phyloP scores from a whole-genome alignment of 2,113 vertebrate species.

The Platanista minor region DNA sequence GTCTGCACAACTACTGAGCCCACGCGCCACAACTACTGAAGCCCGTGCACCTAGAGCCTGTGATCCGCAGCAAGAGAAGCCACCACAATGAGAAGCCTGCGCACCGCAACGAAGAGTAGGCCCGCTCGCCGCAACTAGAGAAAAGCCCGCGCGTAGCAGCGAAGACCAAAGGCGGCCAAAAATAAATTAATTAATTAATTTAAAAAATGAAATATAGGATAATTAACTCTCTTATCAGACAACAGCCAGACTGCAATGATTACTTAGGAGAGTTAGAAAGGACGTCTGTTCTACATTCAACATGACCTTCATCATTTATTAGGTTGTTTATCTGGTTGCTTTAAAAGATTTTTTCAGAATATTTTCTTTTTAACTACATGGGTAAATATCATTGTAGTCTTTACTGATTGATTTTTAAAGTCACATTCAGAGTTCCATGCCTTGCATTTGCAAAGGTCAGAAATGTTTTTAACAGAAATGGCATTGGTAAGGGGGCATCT shows the following conservation, averaged over 20 bases:
- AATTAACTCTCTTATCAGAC: slow-evolving; percentile 69
- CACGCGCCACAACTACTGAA: no score
- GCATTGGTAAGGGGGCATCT: neutral
- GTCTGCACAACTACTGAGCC: no score
- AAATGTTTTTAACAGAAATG: slow-evolving; percentile 43
- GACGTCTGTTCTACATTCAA: slow-evolving; percentile 37
- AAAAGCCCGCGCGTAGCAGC: rapidly evolving
- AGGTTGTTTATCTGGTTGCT: slow-evolving; percentile 57
- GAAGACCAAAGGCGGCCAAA: no score
- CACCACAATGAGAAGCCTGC: no score
- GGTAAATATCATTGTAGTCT: slow-evolving; percentile 61
- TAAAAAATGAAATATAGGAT: slow-evolving; percentile 51
- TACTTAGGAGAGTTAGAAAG: slow-evolving; percentile 45
- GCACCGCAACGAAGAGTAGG: no score
- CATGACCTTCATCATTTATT: slow-evolving; percentile 63
- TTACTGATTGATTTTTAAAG: slow-evolving; percentile 68
- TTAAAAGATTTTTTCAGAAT: slow-evolving; percentile 50
- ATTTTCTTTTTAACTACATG: neutral
- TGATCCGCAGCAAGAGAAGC: no score
- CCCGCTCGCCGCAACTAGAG: no score
- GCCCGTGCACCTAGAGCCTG: no score
- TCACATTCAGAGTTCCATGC: slow-evolving; percentile 6
- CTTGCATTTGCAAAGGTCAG: slow-evolving; percentile 67
- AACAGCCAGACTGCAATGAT: slow-evolving; percentile 44
- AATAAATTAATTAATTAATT: no score